phyloP scores from a whole-genome alignment of 2,113 vertebrate species.

The Sciurus niger region DNA sequence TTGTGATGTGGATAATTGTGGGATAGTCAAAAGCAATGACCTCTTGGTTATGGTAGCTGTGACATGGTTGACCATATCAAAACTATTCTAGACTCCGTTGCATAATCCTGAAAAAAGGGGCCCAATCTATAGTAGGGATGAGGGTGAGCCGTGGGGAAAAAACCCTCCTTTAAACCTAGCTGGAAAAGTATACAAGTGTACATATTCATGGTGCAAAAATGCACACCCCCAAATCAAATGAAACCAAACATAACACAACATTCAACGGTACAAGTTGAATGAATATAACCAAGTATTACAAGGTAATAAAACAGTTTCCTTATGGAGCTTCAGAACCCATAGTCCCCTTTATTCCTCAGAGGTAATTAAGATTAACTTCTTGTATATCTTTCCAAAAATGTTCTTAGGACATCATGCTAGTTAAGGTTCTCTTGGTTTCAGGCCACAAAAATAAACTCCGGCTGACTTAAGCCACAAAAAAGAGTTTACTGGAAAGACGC shows the following conservation, averaged over 20 bases:
- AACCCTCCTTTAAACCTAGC: background rate
- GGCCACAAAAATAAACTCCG: slow-evolving; percentile 60
- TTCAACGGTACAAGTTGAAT: background rate
- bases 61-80: background rate
- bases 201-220: background rate
- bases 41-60: background rate
- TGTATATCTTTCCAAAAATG: slow-evolving; percentile 53
- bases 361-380: slow-evolving; percentile 55
- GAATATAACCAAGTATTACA: no score
- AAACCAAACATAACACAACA: background rate
- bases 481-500: slow-evolving; percentile 64
- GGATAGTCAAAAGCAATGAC: background rate
- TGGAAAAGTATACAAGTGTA: background rate
- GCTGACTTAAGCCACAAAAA: slow-evolving; percentile 58
- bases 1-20: background rate
- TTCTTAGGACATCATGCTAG: slow-evolving; percentile 44
- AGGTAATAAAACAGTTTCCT: background rate
- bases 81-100: background rate
- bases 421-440: slow-evolving; percentile 69
- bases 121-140: background rate
- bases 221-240: background rate
- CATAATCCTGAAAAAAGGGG: background rate
- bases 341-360: slow-evolving; percentile 29
- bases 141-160: background rate
- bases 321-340: background rate